Evolutionary conservation across 2,888 invertebrate genomes (phyloP).

Genomic region (Mactromeris polynyma): DNA sequence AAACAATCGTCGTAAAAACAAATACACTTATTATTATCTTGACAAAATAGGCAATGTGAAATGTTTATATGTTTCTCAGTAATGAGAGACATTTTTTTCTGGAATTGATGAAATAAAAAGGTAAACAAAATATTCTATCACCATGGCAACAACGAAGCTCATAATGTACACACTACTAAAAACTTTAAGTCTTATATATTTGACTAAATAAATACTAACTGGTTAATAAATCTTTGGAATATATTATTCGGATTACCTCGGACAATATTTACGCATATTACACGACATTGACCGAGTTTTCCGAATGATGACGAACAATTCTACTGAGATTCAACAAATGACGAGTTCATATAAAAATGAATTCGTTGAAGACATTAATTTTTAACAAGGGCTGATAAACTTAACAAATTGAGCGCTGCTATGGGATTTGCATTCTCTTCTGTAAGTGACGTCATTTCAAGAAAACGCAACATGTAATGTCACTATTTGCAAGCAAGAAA

Average conservation of each 20-base stretch:
- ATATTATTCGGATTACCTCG: neutral
- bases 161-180: neutral
- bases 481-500: no score
- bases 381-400: neutral
- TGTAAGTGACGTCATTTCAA: no score
- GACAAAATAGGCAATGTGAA: no score
- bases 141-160: neutral
- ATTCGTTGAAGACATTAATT: neutral
- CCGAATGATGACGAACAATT: neutral
- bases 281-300: neutral
- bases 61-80: no score
- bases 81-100: no score
- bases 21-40: no score
- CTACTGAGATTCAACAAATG: slow-evolving; percentile 15
- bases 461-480: no score
- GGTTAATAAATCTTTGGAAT: neutral
- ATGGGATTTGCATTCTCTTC: no score
- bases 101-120: neutral
- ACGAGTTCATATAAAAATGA: neutral
- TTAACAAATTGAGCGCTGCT: no score
- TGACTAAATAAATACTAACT: neutral
- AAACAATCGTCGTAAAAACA: no score
- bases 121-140: neutral
- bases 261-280: neutral
- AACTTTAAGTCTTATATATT: neutral